Evolutionary conservation across 1,140 invertebrate species (phyloP).

Genomic region (Philotrypesis tridentata): DNA sequence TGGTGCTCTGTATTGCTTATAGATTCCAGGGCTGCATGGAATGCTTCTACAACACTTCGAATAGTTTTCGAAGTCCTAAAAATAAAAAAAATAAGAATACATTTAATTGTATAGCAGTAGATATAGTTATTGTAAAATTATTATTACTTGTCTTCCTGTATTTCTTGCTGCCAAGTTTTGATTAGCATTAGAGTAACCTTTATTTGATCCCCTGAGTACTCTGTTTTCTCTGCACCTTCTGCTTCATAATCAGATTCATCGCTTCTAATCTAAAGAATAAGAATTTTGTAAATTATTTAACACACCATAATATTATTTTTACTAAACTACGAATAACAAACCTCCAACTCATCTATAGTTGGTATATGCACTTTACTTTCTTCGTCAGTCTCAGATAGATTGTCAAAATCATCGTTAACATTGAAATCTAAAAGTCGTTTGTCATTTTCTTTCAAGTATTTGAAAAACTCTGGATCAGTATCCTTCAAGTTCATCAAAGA

Average conservation of each 20-base stretch:
- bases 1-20: conserved; percentile 76
- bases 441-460: too few species aligned
- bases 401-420: too few species aligned
- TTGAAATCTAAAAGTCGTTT: too few species aligned
- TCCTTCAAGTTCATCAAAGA: too few species aligned
- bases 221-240: conserved; percentile 67
- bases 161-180: conserved; percentile 80
- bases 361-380: too few species aligned
- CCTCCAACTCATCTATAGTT: too few species aligned
- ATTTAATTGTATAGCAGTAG: conserved; percentile 1
- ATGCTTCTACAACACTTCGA: conserved; percentile 80
- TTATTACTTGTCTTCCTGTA: conserved; percentile 81
- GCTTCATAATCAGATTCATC: conserved; percentile 87
- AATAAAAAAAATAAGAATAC: conserved; percentile 4
- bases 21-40: conserved; percentile 83
- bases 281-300: not conserved
- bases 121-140: conserved; percentile 10
- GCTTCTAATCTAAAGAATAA: conserved; percentile 78
- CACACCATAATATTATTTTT: too few species aligned
- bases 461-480: too few species aligned
- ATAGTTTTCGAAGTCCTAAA: conserved; percentile 73
- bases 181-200: conserved; percentile 76
- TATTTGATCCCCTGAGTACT: conserved; percentile 74
- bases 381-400: too few species aligned
- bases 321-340: too few species aligned